Conservation (phyloP, 2,113 vertebrate genomes). For the Phrynosoma platyrhinos region DNA sequence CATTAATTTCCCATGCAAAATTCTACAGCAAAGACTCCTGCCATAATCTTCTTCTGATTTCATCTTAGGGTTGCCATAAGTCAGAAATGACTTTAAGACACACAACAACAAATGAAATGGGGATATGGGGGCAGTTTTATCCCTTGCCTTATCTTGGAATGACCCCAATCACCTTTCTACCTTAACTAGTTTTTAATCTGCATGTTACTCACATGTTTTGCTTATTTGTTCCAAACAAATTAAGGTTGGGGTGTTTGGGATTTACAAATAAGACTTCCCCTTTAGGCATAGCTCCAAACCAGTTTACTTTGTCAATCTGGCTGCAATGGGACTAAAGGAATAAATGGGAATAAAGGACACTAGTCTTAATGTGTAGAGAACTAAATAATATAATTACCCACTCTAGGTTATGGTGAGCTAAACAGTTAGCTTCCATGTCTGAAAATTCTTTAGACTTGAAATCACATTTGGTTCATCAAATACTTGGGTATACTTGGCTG, state of each 20-base stretch:
- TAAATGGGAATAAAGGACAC: not conserved
- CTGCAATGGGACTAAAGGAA: not conserved
- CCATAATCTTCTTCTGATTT: too few relatives aligned
- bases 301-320: not conserved
- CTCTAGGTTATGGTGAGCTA: not conserved
- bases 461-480: too few relatives aligned
- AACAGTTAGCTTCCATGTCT: not conserved
- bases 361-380: not conserved
- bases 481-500: too few relatives aligned
- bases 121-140: not conserved
- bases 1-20: too few relatives aligned
- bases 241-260: not conserved
- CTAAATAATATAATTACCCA: not conserved
- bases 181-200: not conserved
- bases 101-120: not conserved
- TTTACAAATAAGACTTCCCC: not conserved
- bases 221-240: not conserved
- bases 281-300: not conserved
- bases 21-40: too few relatives aligned
- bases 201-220: not conserved
- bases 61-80: too few relatives aligned
- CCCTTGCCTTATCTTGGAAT: not conserved
- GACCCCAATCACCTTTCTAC: not conserved
- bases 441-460: too few relatives aligned
- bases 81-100: too few relatives aligned